Conservation (phyloP, 2,113 vertebrate species). For the Podarcis cretensis region DNA sequence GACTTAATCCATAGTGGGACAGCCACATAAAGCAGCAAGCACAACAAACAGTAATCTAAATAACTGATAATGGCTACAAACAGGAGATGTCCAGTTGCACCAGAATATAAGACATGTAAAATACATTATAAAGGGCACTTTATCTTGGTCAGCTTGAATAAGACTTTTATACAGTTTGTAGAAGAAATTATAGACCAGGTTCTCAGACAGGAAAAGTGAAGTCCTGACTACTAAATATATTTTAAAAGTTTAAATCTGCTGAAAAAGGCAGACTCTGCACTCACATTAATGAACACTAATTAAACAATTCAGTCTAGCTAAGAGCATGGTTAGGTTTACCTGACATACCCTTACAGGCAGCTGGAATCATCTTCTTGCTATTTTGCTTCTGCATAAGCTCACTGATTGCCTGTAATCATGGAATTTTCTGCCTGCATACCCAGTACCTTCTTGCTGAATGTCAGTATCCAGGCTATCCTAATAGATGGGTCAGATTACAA, state of each 20-base stretch:
- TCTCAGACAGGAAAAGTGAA: neutral
- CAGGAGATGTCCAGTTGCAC: neutral
- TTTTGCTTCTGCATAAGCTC: neutral
- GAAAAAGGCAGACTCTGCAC: neutral
- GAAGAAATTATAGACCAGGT: neutral
- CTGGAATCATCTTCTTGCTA: neutral
- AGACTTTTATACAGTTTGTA: neutral
- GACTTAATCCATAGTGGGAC: neutral
- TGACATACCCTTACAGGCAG: neutral
- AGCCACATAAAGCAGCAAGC: neutral
- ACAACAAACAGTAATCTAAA: neutral
- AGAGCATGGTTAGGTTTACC: neutral
- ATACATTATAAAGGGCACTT: neutral
- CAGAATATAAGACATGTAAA: neutral
- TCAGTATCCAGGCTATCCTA: neutral
- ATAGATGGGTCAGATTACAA: neutral
- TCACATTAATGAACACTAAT: neutral
- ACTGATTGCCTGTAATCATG: neutral
- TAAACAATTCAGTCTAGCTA: neutral
- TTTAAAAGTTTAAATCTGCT: neutral
- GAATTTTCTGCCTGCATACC: neutral
- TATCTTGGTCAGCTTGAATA: neutral
- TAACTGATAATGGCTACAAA: neutral
- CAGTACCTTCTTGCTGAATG: neutral
- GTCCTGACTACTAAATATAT: neutral